A percentile compares a stretch with the other conserved stretches of the same genome.
phyloP scores from a whole-genome alignment of 2,888 invertebrate species.

The Odontothrips loti region DNA sequence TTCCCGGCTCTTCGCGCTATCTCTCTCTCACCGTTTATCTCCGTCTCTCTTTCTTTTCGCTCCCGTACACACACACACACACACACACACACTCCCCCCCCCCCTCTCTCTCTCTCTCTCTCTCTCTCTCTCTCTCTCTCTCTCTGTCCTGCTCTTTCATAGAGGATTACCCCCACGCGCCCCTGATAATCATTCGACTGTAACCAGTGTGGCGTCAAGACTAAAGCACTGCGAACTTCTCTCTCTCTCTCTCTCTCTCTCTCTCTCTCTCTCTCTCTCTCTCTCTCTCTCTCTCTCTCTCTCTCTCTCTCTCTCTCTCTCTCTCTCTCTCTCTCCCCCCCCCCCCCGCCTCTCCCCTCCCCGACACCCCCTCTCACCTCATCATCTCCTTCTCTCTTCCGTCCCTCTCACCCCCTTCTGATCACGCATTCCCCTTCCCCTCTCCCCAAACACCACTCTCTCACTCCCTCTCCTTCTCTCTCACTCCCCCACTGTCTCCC shows the following conservation, averaged over 20 bases:
- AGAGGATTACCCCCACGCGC: background rate
- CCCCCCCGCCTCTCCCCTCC: background rate
- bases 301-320: no score
- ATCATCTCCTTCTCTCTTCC: background rate
- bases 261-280: background rate
- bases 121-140: background rate
- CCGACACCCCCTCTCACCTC: background rate
- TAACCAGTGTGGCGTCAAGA: background rate
- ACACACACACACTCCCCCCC: no score
- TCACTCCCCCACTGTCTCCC: background rate
- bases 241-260: background rate
- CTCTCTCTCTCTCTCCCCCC: background rate
- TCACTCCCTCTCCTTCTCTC: background rate
- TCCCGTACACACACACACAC: no score
- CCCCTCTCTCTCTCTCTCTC: background rate
- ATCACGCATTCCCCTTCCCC: background rate
- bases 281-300: no score
- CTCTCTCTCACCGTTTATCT: no score
- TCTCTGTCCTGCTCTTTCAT: background rate
- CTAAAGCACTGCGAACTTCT: background rate
- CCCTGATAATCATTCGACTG: constrained; percentile 13
- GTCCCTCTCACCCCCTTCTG: background rate
- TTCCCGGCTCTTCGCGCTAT: no score
- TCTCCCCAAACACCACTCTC: background rate
- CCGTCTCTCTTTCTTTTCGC: no score